Conservation (phyloP, 2,113 vertebrate species). For the Ophiodon elongatus region DNA sequence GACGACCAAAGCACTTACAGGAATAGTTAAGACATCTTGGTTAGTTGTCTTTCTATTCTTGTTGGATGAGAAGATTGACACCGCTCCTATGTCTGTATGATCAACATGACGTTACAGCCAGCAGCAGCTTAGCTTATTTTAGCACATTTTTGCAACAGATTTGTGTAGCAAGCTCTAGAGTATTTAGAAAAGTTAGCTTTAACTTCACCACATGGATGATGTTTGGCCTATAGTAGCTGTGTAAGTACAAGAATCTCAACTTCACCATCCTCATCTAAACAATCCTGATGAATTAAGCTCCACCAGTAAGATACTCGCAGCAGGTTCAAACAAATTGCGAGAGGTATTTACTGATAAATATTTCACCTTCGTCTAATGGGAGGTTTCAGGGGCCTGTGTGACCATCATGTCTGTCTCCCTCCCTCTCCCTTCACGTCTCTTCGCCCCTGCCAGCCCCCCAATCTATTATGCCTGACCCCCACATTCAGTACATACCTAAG, state of each 20-base stretch:
- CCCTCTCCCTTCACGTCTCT: slow-evolving; percentile 55
- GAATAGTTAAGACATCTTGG: not conserved
- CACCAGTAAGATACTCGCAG: not conserved
- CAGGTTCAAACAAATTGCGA: not conserved
- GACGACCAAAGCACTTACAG: not conserved
- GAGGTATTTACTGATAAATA: slow-evolving; percentile 1
- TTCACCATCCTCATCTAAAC: not conserved
- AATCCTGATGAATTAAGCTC: not conserved
- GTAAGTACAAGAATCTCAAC: not conserved
- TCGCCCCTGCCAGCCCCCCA: slow-evolving; percentile 58
- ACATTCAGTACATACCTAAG: slow-evolving; percentile 78
- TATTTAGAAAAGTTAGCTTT: not conserved
- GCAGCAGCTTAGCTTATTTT: not conserved
- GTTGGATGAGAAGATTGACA: not conserved
- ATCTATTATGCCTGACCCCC: slow-evolving; percentile 76
- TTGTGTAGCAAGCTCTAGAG: not conserved
- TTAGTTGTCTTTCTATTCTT: not conserved
- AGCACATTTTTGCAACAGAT: not conserved
- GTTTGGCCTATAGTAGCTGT: not conserved
- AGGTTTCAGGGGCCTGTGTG: slow-evolving; percentile 32
- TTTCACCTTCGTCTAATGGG: not conserved
- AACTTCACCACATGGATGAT: not conserved
- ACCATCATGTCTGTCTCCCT: slow-evolving; percentile 21
- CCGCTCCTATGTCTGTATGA: not conserved
- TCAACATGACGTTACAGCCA: not conserved